Evolutionary conservation across 2,113 vertebrate genomes (phyloP).

Genomic region (Tyto alba): DNA sequence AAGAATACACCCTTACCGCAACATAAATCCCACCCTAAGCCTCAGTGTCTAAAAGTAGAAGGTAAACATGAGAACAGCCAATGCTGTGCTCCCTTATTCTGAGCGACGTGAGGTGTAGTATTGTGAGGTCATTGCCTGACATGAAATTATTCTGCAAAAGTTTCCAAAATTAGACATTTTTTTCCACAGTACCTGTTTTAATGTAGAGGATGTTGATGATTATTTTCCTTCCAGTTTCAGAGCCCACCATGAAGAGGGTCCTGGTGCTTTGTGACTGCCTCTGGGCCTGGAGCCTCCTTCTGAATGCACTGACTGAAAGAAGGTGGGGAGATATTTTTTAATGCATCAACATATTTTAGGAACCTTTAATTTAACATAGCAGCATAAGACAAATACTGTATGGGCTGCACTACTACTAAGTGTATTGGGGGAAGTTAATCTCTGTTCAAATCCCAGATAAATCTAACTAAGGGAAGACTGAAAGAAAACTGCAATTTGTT

Average conservation of each 20-base stretch:
- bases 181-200: background rate
- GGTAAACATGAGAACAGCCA: background rate
- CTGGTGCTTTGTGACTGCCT: constrained; percentile 77
- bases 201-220: constrained; percentile 13
- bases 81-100: background rate
- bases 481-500: constrained; percentile 45
- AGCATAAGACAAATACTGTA: constrained; percentile 22
- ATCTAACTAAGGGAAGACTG: constrained; percentile 43
- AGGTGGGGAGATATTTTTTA: constrained; percentile 79
- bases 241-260: constrained; percentile 83
- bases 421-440: constrained; percentile 57
- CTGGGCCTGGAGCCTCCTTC: constrained; percentile 85
- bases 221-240: constrained; percentile 76
- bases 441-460: constrained; percentile 54
- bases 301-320: constrained; percentile 81
- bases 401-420: constrained; percentile 49
- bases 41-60: constrained; percentile 5
- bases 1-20: background rate
- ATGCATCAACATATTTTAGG: constrained; percentile 27
- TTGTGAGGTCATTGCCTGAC: constrained; percentile 60
- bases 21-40: background rate
- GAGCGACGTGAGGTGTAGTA: background rate
- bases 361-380: constrained; percentile 29
- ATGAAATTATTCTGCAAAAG: constrained; percentile 34
- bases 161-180: constrained; percentile 26